Conservation (phyloP, 2,797 vertebrate species). For the Sylvilagus floridanus region DNA sequence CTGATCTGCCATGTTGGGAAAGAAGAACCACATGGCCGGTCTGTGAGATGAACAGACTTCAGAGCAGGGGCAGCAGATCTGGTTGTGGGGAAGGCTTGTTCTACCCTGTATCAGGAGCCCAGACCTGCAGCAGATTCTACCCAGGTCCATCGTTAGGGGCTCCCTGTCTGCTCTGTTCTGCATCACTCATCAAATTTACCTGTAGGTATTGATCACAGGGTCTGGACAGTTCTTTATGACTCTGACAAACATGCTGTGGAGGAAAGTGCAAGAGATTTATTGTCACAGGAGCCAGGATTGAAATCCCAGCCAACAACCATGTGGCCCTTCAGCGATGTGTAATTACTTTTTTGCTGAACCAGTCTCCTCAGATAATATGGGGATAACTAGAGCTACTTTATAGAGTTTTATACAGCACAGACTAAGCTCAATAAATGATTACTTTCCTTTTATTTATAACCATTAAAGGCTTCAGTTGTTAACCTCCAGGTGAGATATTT, state of each 20-base stretch:
- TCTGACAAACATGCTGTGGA: neutral
- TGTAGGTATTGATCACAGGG: neutral
- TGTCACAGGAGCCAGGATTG: neutral
- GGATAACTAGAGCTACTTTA: neutral
- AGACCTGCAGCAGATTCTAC: neutral
- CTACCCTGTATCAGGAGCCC: too few relatives aligned
- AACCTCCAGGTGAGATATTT: slow-evolving; percentile 52
- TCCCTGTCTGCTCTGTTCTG: neutral
- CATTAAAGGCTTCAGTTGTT: neutral
- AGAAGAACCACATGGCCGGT: neutral
- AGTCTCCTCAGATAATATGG: neutral
- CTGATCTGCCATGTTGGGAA: neutral
- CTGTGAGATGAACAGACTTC: neutral
- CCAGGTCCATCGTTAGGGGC: neutral
- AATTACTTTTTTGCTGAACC: slow-evolving; percentile 26
- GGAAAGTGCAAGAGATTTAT: neutral
- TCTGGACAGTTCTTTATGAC: neutral
- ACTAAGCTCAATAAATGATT: slow-evolving; percentile 40
- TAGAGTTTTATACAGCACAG: slow-evolving; percentile 18
- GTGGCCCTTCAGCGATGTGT: neutral
- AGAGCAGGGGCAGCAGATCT: neutral
- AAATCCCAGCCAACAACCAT: neutral
- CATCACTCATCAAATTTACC: neutral
- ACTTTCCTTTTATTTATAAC: slow-evolving; percentile 37
- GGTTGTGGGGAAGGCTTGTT: neutral